These are phyloP conservation scores for Geopemphigus sp. DNA, from an alignment of 1,140 invertebrate species.

Conservation along the genomic window DNA sequence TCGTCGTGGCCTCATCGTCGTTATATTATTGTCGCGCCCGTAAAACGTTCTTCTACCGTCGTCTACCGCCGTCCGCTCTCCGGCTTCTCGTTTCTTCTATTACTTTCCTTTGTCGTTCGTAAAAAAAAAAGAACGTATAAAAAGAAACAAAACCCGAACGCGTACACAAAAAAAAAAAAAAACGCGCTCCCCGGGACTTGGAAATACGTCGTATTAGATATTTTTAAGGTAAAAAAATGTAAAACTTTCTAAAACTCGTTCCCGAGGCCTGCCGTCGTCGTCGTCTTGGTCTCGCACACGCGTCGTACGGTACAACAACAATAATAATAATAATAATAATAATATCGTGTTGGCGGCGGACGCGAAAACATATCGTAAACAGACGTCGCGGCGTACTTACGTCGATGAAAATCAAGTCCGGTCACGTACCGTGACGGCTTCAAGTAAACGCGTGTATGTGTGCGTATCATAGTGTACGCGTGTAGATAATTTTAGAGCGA, in stretches of 20 bases:
- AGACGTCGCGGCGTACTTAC: not conserved
- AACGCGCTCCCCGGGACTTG: not conserved
- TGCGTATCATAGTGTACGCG: too few species aligned
- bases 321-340: too few species aligned
- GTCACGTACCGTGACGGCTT: conserved; percentile 1
- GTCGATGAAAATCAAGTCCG: conserved; percentile 16
- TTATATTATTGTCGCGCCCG: too few species aligned
- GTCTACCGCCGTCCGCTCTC: too few species aligned
- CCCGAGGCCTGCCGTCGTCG: not conserved
- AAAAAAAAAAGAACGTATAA: not conserved
- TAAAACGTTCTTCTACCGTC: too few species aligned
- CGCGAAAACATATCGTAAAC: conserved; percentile 22
- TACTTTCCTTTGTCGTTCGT: conserved; percentile 18
- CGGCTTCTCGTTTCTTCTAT: too few species aligned
- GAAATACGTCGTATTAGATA: not conserved
- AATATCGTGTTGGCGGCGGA: not conserved
- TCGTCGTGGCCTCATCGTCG: too few species aligned
- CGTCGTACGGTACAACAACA: not conserved
- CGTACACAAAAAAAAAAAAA: not conserved
- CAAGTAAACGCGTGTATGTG: not conserved
- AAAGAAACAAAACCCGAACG: not conserved
- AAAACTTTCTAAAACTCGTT: conserved; percentile 38
- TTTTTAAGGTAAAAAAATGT: conserved; percentile 41
- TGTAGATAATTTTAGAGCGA: too few species aligned
- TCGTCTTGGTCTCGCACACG: not conserved